Evolutionary conservation across 2,797 vertebrate species (phyloP).

Genomic region (Euthynnus affinis): DNA sequence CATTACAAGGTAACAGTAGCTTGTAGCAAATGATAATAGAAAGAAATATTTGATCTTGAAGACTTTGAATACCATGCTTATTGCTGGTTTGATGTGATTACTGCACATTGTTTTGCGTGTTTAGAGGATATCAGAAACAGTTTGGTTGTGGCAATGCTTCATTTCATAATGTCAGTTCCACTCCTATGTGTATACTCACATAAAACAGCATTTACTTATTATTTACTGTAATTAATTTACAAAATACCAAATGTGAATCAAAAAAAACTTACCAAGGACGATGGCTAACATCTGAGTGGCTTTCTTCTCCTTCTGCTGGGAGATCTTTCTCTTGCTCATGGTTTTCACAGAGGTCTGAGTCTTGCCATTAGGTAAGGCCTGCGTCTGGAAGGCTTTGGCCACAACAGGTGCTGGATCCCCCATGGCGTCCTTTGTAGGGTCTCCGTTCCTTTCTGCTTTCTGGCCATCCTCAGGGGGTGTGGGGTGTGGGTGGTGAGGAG

Average conservation of each 20-base stretch:
- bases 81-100: conserved; percentile 5
- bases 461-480: conserved; percentile 83
- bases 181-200: not conserved
- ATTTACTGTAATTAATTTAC: too few relatives aligned
- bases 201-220: not conserved
- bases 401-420: conserved; percentile 79
- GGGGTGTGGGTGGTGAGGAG: conserved; percentile 84
- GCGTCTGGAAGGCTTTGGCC: conserved; percentile 93
- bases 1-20: not conserved
- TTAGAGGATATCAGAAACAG: conserved; percentile 13
- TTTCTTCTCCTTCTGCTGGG: conserved; percentile 99
- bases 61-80: conserved; percentile 20
- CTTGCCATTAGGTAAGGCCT: conserved; percentile 95
- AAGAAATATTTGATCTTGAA: conserved; percentile 28
- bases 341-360: conserved; percentile 93
- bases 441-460: conserved; percentile 91
- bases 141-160: not conserved
- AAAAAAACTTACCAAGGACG: conserved; percentile 97
- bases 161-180: conserved; percentile 4
- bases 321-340: conserved; percentile 95
- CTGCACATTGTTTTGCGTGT: conserved; percentile 11
- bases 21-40: conserved; percentile 27
- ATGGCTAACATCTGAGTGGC: conserved; percentile 99
- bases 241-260: too few relatives aligned
- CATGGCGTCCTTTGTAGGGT: conserved; percentile 82